phyloP scores from a whole-genome alignment of 2,797 vertebrate genomes.

The Acestrorhynchus altus region DNA sequence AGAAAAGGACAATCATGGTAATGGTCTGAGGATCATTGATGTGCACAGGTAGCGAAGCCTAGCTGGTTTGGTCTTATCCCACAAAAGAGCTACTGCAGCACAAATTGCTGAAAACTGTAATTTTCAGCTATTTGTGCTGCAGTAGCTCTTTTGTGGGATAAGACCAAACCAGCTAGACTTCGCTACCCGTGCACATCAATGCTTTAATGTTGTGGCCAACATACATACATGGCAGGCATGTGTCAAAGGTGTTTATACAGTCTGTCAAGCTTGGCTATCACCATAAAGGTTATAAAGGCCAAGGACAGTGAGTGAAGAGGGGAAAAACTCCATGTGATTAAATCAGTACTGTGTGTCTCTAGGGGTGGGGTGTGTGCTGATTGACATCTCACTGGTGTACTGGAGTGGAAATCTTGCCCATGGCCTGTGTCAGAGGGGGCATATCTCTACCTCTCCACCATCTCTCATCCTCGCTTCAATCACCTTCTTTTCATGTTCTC shows the following conservation, averaged over 20 bases:
- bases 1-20: too few species aligned
- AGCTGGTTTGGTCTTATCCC: too few species aligned
- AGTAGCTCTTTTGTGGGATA: too few species aligned
- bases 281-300: slow-evolving; percentile 39
- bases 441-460: not conserved
- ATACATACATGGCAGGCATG: slow-evolving; percentile 7
- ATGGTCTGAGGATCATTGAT: too few species aligned
- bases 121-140: too few species aligned
- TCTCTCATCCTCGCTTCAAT: not conserved
- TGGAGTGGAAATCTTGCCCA: slow-evolving; percentile 58
- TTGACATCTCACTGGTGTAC: slow-evolving; percentile 57
- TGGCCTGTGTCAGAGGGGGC: slow-evolving; percentile 6
- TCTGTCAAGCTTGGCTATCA: slow-evolving; percentile 62
- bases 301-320: slow-evolving; percentile 1
- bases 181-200: too few species aligned
- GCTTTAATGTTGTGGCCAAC: too few species aligned
- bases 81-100: too few species aligned
- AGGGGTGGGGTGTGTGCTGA: not conserved
- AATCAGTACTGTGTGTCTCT: slow-evolving; percentile 68
- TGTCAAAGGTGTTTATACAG: slow-evolving; percentile 37
- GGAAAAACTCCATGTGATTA: slow-evolving; percentile 60
- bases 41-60: too few species aligned
- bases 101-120: too few species aligned
- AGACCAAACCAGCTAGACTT: too few species aligned
- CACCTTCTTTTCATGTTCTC: not conserved